phyloP scores from a whole-genome alignment of 2,113 vertebrate species.

The Platycercus adscitus region DNA sequence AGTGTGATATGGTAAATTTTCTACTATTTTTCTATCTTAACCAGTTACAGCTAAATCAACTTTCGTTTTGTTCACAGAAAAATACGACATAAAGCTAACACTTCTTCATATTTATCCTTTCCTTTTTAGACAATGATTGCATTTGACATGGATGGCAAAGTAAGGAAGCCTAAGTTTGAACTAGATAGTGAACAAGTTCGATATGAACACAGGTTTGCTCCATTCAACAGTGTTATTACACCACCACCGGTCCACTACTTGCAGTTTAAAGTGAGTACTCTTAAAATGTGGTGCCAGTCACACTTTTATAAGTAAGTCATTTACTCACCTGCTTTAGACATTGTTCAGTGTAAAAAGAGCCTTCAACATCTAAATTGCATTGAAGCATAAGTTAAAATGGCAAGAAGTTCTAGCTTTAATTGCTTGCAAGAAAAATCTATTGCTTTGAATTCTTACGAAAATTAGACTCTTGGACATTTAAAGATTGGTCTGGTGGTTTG shows the following conservation, averaged over 20 bases:
- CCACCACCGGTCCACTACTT: conserved; percentile 97
- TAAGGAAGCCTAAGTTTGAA: conserved; percentile 97
- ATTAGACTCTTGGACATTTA: not conserved
- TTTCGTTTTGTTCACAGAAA: not conserved
- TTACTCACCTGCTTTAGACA: not conserved
- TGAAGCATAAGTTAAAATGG: not conserved
- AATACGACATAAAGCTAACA: not conserved
- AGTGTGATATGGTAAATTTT: not conserved
- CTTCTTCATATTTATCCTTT: not conserved
- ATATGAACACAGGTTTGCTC: conserved; percentile 97
- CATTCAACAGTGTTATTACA: conserved; percentile 98
- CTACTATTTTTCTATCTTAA: not conserved
- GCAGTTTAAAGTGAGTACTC: conserved; percentile 91
- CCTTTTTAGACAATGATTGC: conserved; percentile 93
- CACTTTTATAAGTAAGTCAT: not conserved
- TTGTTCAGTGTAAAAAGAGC: not conserved
- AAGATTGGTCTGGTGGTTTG: not conserved
- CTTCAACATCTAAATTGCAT: not conserved
- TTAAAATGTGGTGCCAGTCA: not conserved
- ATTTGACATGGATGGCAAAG: conserved; percentile 98
- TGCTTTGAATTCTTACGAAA: not conserved
- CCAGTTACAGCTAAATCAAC: not conserved
- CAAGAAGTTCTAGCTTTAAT: not conserved
- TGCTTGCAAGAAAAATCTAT: not conserved
- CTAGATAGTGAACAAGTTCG: conserved; percentile 97